Evolutionary conservation across 2,113 vertebrate genomes (phyloP).

Genomic region (Chaenogobius annularis): DNA sequence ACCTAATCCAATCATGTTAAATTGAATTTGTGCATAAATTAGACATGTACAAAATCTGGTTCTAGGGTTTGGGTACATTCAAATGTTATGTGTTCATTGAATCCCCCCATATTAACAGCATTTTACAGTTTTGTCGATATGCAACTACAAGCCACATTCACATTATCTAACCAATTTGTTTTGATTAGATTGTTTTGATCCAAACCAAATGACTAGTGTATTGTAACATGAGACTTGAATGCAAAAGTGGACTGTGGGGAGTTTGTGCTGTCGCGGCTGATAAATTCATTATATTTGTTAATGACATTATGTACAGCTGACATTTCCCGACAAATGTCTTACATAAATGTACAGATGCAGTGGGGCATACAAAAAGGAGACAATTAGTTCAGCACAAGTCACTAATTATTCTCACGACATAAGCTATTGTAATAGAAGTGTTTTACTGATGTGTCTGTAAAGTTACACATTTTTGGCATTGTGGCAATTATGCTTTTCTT

Average conservation of each 20-base stretch:
- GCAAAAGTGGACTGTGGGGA: not conserved
- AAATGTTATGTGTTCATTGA: not conserved
- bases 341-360: slow-evolving; percentile 5
- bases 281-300: not conserved
- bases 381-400: not conserved
- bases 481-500: not conserved
- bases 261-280: not conserved
- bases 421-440: not conserved
- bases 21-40: not conserved
- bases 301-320: slow-evolving; percentile 8
- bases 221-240: not conserved
- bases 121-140: not conserved
- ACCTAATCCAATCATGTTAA: slow-evolving; percentile 4
- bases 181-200: not conserved
- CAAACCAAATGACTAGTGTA: not conserved
- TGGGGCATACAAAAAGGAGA: not conserved
- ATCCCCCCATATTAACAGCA: not conserved
- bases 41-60: not conserved
- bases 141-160: not conserved
- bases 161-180: not conserved
- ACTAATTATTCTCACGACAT: not conserved
- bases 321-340: not conserved
- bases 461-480: not conserved
- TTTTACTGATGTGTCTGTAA: slow-evolving; percentile 4
- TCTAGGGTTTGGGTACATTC: not conserved